Base-by-base conservation (phyloP, 2,113 vertebrate species). In the Craseonycteris thonglongyai region DNA sequence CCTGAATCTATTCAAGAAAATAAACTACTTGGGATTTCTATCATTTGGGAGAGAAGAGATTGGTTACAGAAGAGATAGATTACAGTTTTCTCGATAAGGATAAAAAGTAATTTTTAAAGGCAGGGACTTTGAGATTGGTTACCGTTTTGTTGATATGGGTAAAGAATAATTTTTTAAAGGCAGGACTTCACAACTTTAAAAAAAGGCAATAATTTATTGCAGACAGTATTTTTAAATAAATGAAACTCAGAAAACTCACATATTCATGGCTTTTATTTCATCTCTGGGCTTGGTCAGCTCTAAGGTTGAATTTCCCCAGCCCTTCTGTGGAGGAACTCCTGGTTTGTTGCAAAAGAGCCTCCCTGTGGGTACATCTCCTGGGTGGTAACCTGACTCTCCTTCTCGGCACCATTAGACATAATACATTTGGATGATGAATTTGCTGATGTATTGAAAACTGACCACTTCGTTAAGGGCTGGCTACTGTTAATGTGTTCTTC, bases 381-480 rank as follows among this genome's bases (percentile, higher is more conserved):
- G 51, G 51, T 8, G 0, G 80, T 78, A 96, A 96, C 42, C 42
- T 61, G 69, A 90, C 35, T 59, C 51, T 63, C 28, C 6, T 74
- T 42, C 61, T 51, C 85, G 76, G 93, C 79, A 49, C 0, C 21
- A 16, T 63, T 92, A 49, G 40, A 83, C 13, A 7, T n/a, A 28
- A 59, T 56, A 71, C 66, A 71, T 15, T n/a, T 40, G 83, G 69
- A 49, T 26, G 93, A 63, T 0, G 21, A 85, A 49, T 68, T 66
- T 75, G 87, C 92, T 93, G 88, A 81, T 75, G 71, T 92, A 97
- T 91, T 74, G 89, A 74, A 96, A 94, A 75, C 74, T 79, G 74
- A 78, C 75, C 28, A 15, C 42, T 63, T 69, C 7, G 61, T 28
- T 26, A 21, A 18, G 22, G 42, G 75, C 89, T 18, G 45, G 83